phyloP scores from a whole-genome alignment of 2,888 invertebrate genomes.

The Lepidonotus clava region DNA sequence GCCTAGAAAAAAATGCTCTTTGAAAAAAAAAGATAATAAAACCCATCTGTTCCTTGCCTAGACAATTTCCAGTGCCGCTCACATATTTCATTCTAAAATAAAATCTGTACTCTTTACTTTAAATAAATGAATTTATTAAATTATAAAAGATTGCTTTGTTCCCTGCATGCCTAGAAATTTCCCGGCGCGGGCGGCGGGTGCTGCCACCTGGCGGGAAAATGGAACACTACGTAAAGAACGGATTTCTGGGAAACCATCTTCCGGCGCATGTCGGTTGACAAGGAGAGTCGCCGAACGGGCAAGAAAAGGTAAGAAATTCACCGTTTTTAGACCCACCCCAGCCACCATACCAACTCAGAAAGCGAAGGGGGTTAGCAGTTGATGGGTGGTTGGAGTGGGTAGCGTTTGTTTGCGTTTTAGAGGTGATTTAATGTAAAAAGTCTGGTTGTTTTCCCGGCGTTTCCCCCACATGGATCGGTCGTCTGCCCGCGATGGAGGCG shows the following conservation, averaged over 20 bases:
- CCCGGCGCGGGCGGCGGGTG: too few species aligned
- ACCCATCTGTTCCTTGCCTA: too few species aligned
- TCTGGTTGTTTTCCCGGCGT: background rate
- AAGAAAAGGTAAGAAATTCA: background rate
- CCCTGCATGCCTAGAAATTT: too few species aligned
- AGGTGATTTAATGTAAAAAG: too few species aligned
- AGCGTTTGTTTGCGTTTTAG: too few species aligned
- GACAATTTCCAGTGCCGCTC: too few species aligned
- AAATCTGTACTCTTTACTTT: too few species aligned
- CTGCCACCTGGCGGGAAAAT: background rate
- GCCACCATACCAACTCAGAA: background rate
- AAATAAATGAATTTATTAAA: too few species aligned
- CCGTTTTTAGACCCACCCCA: background rate
- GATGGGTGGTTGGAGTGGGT: background rate
- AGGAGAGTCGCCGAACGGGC: background rate
- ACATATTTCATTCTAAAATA: too few species aligned
- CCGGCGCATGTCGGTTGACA: conserved; percentile 18
- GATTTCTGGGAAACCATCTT: conserved; percentile 14
- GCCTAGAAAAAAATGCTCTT: too few species aligned
- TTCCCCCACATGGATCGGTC: background rate
- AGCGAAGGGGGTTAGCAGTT: background rate
- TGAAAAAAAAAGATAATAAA: too few species aligned
- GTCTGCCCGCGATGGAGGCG: background rate
- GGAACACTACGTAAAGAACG: background rate
- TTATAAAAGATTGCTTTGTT: too few species aligned